A percentile compares a stretch with the other conserved stretches of the same genome.
Conservation (phyloP, 2,113 vertebrate species). For the Ailurus styani region DNA sequence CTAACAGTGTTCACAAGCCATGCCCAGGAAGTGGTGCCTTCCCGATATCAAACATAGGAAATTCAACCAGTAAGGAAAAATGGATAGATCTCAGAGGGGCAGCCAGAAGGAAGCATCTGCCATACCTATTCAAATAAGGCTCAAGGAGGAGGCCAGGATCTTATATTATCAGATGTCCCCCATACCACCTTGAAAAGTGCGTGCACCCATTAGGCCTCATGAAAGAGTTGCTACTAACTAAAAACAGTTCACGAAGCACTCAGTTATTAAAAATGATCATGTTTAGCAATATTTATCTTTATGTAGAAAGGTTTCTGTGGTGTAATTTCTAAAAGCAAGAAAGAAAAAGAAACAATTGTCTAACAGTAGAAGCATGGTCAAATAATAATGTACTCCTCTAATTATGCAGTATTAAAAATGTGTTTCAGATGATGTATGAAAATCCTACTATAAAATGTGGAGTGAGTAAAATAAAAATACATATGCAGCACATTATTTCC, state of each 20-base stretch:
- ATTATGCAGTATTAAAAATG: not conserved
- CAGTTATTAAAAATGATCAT: not conserved
- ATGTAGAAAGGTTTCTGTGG: not conserved
- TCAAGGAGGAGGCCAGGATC: too few species aligned
- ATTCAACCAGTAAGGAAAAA: not conserved
- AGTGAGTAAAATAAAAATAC: not conserved
- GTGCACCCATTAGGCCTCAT: not conserved
- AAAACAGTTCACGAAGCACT: not conserved
- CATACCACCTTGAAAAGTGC: not conserved
- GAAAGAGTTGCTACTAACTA: not conserved
- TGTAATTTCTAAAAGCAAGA: not conserved
- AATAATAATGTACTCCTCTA: not conserved
- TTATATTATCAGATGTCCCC: not conserved
- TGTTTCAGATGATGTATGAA: not conserved
- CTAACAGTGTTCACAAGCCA: not conserved
- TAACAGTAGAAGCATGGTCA: not conserved
- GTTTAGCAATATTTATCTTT: not conserved
- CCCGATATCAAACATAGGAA: not conserved
- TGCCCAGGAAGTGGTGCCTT: not conserved
- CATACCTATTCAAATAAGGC: not conserved
- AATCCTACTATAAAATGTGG: not conserved
- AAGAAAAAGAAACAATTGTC: not conserved
- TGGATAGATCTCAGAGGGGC: not conserved
- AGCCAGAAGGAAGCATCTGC: not conserved
- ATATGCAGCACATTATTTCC: not conserved